Conservation (phyloP, 2,888 invertebrate species). For the Serripes groenlandicus region DNA sequence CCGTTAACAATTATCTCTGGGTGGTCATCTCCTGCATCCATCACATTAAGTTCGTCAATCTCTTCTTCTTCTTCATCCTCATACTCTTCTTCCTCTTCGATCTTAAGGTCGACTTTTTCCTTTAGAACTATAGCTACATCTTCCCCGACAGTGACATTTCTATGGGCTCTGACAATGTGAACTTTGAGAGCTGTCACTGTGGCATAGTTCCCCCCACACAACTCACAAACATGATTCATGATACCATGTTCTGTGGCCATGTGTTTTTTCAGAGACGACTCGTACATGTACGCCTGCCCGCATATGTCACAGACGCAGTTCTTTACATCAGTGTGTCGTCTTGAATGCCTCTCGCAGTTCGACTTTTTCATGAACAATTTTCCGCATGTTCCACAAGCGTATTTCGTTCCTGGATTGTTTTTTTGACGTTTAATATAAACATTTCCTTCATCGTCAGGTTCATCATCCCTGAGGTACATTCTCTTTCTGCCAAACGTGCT, state of each 20-base stretch:
- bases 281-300: constrained; percentile 54
- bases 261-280: constrained; percentile 61
- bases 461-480: constrained; percentile 49
- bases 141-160: constrained; percentile 40
- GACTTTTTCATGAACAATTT: constrained; percentile 64
- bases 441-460: constrained; percentile 51
- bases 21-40: neutral
- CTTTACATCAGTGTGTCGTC: constrained; percentile 57
- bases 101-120: constrained; percentile 37
- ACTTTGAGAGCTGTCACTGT: constrained; percentile 54
- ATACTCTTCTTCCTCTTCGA: constrained; percentile 5
- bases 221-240: constrained; percentile 48
- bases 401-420: constrained; percentile 58
- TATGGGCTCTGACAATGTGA: constrained; percentile 58
- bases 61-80: neutral
- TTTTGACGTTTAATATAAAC: constrained; percentile 29
- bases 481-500: constrained; percentile 56
- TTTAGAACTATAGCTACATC: constrained; percentile 46
- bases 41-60: neutral
- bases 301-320: constrained; percentile 52
- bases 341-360: constrained; percentile 64
- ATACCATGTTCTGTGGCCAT: constrained; percentile 60
- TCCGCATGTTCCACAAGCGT: constrained; percentile 67
- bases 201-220: constrained; percentile 60
- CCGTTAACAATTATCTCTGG: constrained; percentile 18